phyloP scores from a whole-genome alignment of 2,888 invertebrate genomes.

The Heliconius sara region DNA sequence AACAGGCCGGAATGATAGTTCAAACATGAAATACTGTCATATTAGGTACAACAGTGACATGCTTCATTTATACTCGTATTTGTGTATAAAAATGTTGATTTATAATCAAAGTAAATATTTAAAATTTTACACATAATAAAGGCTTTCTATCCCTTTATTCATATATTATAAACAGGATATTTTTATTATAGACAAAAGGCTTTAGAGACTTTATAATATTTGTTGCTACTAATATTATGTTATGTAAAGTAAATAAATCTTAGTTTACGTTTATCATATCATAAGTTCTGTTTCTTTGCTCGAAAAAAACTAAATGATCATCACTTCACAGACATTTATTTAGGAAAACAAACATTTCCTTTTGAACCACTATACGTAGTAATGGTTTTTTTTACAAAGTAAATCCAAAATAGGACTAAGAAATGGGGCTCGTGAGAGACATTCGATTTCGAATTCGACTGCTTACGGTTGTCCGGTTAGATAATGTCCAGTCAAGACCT shows the following conservation, averaged over 20 bases:
- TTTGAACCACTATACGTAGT: no score
- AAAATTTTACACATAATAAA: not conserved
- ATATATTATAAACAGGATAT: not conserved
- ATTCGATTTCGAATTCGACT: not conserved
- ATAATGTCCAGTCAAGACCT: constrained; percentile 33
- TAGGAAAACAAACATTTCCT: no score
- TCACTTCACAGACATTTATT: no score
- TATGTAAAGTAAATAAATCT: no score
- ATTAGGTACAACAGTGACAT: constrained; percentile 5
- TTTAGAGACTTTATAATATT: no score
- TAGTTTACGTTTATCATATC: no score
- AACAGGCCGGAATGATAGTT: constrained; percentile 26
- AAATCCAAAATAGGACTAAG: not conserved
- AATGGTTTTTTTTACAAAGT: constrained; percentile 8
- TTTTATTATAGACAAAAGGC: not conserved
- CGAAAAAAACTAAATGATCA: no score
- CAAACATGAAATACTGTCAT: constrained; percentile 20
- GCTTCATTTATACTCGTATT: not conserved
- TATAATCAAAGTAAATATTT: not conserved
- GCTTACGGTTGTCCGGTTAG: constrained; percentile 18
- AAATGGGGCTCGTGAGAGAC: constrained; percentile 23
- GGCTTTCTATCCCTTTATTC: not conserved
- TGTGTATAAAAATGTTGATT: not conserved
- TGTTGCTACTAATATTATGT: no score
- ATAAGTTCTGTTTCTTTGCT: no score